Conservation (phyloP, 2,797 vertebrate genomes). For the Gadopsis marmoratus region DNA sequence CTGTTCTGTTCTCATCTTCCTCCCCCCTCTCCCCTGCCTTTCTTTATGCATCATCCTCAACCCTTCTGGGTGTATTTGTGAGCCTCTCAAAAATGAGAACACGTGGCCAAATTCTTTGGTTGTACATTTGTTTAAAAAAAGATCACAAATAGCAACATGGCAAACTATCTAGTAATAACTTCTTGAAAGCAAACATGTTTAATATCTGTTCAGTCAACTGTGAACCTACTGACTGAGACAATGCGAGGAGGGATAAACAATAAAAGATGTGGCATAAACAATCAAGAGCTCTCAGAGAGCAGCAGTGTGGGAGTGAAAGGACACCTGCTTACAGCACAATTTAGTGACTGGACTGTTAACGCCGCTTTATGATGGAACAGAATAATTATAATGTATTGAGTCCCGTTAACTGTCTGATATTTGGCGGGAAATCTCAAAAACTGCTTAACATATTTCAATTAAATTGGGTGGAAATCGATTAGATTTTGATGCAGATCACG, state of each 20-base stretch:
- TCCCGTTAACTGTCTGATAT: not conserved
- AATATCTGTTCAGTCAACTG: not conserved
- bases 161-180: not conserved
- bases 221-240: not conserved
- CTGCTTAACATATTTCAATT: not conserved
- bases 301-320: not conserved
- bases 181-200: not conserved
- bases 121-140: not conserved
- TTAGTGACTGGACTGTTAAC: not conserved
- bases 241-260: not conserved
- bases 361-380: not conserved
- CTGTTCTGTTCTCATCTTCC: not conserved
- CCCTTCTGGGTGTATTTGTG: not conserved
- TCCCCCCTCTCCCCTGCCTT: slow-evolving; percentile 12
- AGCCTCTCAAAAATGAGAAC: slow-evolving; percentile 17
- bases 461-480: not conserved
- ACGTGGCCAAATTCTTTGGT: not conserved
- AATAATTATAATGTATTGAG: not conserved
- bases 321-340: not conserved
- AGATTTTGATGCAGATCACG: not conserved
- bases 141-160: not conserved
- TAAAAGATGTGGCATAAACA: slow-evolving; percentile 9
- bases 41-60: slow-evolving; percentile 17
- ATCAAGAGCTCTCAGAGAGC: not conserved
- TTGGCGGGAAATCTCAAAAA: not conserved